Percentiles rank a stretch among this genome's conserved stretches.
Conservation (phyloP, 1,140 invertebrate species). For the Zophobas atratus region DNA sequence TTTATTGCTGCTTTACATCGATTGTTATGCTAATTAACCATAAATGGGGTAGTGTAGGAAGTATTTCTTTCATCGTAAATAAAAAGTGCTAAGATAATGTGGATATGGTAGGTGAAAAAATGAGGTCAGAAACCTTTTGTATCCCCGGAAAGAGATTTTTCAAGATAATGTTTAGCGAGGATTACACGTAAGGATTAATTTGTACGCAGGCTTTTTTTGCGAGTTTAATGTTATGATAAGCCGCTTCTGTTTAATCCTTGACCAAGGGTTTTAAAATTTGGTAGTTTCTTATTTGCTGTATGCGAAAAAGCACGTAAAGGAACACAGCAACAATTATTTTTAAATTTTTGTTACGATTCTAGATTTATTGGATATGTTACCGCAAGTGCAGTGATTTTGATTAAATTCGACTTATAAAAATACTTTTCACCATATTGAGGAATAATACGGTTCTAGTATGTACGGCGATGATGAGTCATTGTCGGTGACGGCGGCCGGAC, state of each 20-base stretch:
- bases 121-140: constrained; percentile 1
- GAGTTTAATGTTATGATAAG: not conserved
- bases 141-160: not conserved
- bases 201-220: not conserved
- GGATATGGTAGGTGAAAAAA: not conserved
- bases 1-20: constrained; percentile 37
- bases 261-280: not conserved
- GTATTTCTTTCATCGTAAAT: constrained; percentile 33
- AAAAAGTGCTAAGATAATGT: not conserved
- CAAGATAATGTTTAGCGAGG: not conserved
- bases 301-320: constrained; percentile 20
- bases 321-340: not conserved
- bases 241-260: not conserved
- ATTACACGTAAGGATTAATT: not conserved
- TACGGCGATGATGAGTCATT: no score
- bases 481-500: no score
- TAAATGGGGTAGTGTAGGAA: constrained; percentile 35
- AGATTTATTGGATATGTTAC: no score
- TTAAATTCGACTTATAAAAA: no score
- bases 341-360: no score
- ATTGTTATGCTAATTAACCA: constrained; percentile 41
- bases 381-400: no score
- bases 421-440: no score
- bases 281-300: constrained; percentile 20
- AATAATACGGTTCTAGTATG: no score